Evolutionary conservation across 2,113 vertebrate genomes (phyloP).

Genomic region (Lophius piscatorius): DNA sequence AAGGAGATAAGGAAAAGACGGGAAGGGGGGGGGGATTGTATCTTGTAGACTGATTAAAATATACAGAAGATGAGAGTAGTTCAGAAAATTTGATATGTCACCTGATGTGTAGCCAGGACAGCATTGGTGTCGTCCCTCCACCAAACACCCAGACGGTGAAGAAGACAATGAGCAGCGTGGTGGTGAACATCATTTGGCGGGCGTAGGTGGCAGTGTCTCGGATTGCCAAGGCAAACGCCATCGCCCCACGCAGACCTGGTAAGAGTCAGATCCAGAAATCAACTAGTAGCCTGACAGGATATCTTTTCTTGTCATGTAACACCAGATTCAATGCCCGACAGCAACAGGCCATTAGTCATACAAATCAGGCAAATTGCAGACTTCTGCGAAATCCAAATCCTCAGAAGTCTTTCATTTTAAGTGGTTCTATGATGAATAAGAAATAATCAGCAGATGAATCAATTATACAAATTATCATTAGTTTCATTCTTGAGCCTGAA

Average conservation of each 20-base stretch:
- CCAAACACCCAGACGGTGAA: slow-evolving; percentile 98
- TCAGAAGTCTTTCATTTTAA: too few relatives aligned
- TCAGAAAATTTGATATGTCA: slow-evolving; percentile 48
- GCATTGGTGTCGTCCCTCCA: slow-evolving; percentile 95
- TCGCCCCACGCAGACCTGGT: slow-evolving; percentile 92
- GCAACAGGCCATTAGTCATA: too few relatives aligned
- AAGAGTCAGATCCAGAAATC: background rate
- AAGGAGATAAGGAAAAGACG: too few relatives aligned
- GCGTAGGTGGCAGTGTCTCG: slow-evolving; percentile 95
- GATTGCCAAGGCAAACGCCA: slow-evolving; percentile 96
- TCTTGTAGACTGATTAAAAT: too few relatives aligned
- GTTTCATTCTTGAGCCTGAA: too few relatives aligned
- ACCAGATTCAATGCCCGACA: too few relatives aligned
- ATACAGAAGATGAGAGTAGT: too few relatives aligned
- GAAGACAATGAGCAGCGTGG: slow-evolving; percentile 96
- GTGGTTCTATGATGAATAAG: too few relatives aligned
- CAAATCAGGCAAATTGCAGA: too few relatives aligned
- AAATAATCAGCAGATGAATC: background rate
- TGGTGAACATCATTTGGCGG: slow-evolving; percentile 98
- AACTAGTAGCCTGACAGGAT: background rate
- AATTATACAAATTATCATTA: too few relatives aligned
- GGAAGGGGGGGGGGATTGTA: too few relatives aligned
- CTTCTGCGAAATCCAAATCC: too few relatives aligned
- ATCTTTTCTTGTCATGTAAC: background rate
- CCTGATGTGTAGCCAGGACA: slow-evolving; percentile 98